Conservation (phyloP, 2,797 vertebrate species). For the Chiloscyllium punctatum region DNA sequence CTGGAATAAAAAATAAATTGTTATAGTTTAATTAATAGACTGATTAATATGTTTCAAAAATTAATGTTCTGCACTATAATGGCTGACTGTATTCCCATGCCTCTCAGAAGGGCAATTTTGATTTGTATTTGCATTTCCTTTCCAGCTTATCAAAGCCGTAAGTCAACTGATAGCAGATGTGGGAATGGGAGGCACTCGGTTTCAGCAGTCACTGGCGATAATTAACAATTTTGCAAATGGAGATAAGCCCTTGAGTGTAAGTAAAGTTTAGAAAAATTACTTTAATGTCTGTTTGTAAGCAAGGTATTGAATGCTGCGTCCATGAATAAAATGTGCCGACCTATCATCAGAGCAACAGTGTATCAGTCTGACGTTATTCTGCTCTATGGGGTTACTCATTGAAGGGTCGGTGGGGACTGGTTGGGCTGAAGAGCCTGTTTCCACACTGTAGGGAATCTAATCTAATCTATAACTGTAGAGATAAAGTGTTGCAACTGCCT, state of each 20-base stretch:
- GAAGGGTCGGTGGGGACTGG: too few relatives aligned
- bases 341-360: background rate
- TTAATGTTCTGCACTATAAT: background rate
- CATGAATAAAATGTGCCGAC: background rate
- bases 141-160: conserved; percentile 92
- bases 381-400: too few relatives aligned
- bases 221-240: conserved; percentile 98
- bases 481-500: background rate
- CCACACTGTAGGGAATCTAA: too few relatives aligned
- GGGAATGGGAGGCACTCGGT: conserved; percentile 89
- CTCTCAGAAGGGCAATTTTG: background rate
- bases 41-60: background rate
- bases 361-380: background rate
- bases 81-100: background rate
- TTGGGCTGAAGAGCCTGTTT: too few relatives aligned
- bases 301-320: background rate
- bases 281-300: background rate
- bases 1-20: background rate
- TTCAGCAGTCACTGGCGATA: conserved; percentile 94
- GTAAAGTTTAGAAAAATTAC: conserved; percentile 41
- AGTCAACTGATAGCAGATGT: conserved; percentile 94
- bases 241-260: conserved; percentile 91
- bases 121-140: conserved; percentile 16
- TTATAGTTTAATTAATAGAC: background rate
- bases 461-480: background rate